These are phyloP conservation scores for Sciaenops ocellatus DNA, from an alignment of 2,797 vertebrate genomes.

Conservation along the genomic window DNA sequence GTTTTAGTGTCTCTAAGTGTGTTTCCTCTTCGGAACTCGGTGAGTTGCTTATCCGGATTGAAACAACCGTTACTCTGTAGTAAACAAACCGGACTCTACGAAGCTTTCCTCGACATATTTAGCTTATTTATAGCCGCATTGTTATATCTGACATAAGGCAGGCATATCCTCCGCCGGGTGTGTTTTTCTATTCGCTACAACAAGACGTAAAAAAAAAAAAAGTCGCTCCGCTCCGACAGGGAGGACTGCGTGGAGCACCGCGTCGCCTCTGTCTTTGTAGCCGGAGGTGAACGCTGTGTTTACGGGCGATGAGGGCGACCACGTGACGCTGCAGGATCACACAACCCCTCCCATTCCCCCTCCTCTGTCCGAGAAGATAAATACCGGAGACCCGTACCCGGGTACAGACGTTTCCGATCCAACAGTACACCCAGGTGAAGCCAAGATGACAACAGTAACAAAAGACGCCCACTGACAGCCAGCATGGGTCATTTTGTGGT, in stretches of 20 bases:
- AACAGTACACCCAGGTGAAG: too few species aligned
- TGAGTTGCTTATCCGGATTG: slow-evolving; percentile 29
- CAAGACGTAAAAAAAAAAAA: not conserved
- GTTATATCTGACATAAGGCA: not conserved
- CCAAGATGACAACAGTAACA: not conserved
- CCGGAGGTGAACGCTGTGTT: slow-evolving; percentile 59
- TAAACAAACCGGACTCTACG: slow-evolving; percentile 23
- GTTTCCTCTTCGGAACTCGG: slow-evolving; percentile 2
- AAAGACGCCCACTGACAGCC: not conserved
- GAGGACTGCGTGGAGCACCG: not conserved
- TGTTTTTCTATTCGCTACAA: not conserved
- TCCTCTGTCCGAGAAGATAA: slow-evolving; percentile 30
- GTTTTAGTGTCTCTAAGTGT: not conserved
- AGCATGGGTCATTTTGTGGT: not conserved
- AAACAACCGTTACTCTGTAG: slow-evolving; percentile 44
- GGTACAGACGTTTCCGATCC: not conserved
- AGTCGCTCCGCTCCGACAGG: not conserved
- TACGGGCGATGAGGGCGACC: slow-evolving; percentile 67
- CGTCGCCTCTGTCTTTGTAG: not conserved
- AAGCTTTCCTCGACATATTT: slow-evolving; percentile 2
- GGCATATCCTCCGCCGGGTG: fast-evolving
- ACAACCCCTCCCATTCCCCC: slow-evolving; percentile 18
- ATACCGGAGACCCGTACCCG: not conserved
- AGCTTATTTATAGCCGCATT: not conserved
- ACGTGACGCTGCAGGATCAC: slow-evolving; percentile 66